Percentiles rank a stretch among this genome's conserved stretches.
These are phyloP conservation scores for Linnaemya vulpina DNA, from an alignment of 2,888 invertebrate species.

Conservation along the genomic window DNA sequence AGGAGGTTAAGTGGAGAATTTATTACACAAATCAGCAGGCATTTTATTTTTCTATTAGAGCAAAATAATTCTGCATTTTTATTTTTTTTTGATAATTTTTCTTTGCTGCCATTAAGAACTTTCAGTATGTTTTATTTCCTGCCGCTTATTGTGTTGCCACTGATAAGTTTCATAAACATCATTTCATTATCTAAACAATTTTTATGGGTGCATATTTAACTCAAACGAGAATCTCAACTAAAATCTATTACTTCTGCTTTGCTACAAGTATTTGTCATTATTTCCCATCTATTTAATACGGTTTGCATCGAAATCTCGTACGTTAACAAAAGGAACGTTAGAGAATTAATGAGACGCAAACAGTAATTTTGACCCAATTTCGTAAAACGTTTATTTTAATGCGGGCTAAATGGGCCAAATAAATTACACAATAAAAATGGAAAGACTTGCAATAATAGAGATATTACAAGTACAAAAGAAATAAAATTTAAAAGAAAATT, in stretches of 20 bases:
- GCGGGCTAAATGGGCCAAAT: slow-evolving; percentile 40
- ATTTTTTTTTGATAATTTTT: background rate
- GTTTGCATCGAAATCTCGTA: slow-evolving; percentile 2
- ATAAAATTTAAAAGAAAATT: background rate
- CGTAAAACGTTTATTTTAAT: background rate
- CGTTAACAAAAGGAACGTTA: background rate
- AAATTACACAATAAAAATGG: background rate
- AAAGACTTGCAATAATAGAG: background rate
- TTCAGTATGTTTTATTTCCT: background rate
- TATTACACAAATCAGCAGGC: slow-evolving; percentile 3
- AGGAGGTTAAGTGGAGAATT: slow-evolving; percentile 32
- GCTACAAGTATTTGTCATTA: background rate
- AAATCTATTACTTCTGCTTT: slow-evolving; percentile 27
- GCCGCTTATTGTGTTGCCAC: background rate
- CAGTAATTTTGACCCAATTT: slow-evolving; percentile 48
- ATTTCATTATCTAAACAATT: background rate
- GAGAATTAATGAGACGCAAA: slow-evolving; percentile 35
- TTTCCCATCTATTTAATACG: background rate
- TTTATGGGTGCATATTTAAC: background rate
- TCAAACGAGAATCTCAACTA: slow-evolving; percentile 34
- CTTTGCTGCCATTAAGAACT: background rate
- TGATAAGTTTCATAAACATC: background rate
- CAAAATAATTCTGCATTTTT: background rate
- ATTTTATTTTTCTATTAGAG: background rate
- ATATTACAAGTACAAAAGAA: background rate